Evolutionary conservation across 2,113 vertebrate species (phyloP), one percentile per base, ranked within the genome.

Genomic region (Fregata magnificens): DNA sequence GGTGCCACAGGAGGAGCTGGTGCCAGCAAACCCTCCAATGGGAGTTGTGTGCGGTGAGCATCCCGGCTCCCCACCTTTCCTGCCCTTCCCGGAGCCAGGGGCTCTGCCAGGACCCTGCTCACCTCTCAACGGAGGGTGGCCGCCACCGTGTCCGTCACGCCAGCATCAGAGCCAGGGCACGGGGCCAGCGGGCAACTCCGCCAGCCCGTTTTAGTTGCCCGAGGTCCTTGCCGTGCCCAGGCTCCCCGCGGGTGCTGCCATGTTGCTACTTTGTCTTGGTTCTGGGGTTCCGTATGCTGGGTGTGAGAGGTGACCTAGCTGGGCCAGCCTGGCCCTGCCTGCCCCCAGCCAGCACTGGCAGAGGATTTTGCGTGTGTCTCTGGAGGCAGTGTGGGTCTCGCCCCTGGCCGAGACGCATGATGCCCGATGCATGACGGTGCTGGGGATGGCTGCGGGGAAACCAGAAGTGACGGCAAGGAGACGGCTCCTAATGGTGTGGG

Each of bases 161-260:
- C 16, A 13, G 10, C 11, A 0, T 45, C 53, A 36, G 59, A 87
- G 53, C 25, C 63, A 73, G 38, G 63, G 13, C 56, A 66, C 6
- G 2, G 40, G 38, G 29, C 13, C 36, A 40, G 16, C 3, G 3
- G 40, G 11, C 25, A 67, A 62, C 62, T 83, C 55, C 9, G 2
- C 34, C 38, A 32, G 49, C 20, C 31, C 0, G 0, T 0, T 76
- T 53, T 36, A 32, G 9, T 86, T 72, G n/a, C 22, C 53, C 1
- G 4, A 71, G 34, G 59, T 79, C 2, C 11, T 13, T 6, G 3
- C 17, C 3, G 5, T 13, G 9, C 14, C 56, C 4, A 3, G 56
- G 32, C 29, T 92, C 22, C 28, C 32, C 1, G 0, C 1, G 8
- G 31, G 18, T 49, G 14, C 31, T 87, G 36, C 32, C 16, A 2